phyloP scores from a whole-genome alignment of 2,797 vertebrate genomes.

The Nannoperca australis region DNA sequence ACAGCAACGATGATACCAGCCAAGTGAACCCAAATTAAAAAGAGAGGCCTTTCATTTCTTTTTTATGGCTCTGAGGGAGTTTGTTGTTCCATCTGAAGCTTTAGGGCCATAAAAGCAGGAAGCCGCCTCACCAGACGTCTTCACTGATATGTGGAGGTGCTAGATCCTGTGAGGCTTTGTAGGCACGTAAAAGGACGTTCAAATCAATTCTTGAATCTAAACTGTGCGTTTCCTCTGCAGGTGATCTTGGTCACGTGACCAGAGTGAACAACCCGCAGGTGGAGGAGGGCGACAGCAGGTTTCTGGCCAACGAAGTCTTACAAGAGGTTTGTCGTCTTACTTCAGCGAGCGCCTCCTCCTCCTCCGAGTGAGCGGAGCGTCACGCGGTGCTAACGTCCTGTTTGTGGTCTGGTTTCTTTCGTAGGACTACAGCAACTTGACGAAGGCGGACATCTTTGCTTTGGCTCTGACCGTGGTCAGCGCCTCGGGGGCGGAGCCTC shows the following conservation, averaged over 20 bases:
- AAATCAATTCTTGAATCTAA: background rate
- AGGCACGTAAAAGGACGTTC: too few relatives aligned
- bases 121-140: too few relatives aligned
- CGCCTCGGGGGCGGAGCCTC: constrained; percentile 90
- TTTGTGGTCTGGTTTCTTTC: background rate
- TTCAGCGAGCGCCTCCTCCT: rapidly evolving
- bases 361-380: rapidly evolving
- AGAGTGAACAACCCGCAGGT: constrained; percentile 95
- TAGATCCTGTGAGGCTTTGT: too few relatives aligned
- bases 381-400: background rate
- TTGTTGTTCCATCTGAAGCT: too few relatives aligned
- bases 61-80: too few relatives aligned
- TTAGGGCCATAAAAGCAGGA: too few relatives aligned
- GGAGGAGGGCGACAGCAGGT: constrained; percentile 98
- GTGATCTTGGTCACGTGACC: constrained; percentile 98
- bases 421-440: constrained; percentile 85
- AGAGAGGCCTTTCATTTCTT: too few relatives aligned
- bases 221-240: constrained; percentile 72
- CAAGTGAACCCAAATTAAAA: too few relatives aligned
- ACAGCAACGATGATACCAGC: too few relatives aligned
- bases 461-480: constrained; percentile 85
- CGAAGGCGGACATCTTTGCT: constrained; percentile 87
- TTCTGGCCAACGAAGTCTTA: constrained; percentile 96
- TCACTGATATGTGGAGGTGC: too few relatives aligned
- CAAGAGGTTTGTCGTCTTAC: constrained; percentile 89